Conservation (phyloP, 2,797 vertebrate species). For the Argya squamiceps region DNA sequence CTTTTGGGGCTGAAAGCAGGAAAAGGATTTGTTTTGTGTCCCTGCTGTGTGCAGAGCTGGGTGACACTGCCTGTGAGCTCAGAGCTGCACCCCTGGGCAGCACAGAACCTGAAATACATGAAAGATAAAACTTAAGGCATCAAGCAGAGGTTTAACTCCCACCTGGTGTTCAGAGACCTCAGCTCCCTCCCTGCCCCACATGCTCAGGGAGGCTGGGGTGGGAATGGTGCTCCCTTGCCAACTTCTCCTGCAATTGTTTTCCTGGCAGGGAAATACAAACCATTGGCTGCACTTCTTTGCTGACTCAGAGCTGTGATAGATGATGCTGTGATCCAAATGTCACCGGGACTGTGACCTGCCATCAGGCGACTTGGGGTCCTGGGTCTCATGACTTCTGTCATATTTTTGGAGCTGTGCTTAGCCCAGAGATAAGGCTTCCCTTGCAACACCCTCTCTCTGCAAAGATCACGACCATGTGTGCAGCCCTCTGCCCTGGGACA, state of each 20-base stretch:
- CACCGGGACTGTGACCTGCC: not conserved
- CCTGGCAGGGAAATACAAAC: not conserved
- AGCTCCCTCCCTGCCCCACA: not conserved
- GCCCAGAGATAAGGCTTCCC: not conserved
- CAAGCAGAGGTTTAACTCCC: rapidly evolving
- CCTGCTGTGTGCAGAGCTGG: not conserved
- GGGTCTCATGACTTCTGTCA: slow-evolving; percentile 35
- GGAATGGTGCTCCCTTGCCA: rapidly evolving
- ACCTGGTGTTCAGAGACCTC: rapidly evolving
- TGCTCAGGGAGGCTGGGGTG: not conserved
- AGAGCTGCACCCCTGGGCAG: not conserved
- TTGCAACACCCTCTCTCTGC: not conserved
- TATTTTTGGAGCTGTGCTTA: slow-evolving; percentile 35
- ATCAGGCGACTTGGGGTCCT: rapidly evolving
- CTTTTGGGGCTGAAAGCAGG: not conserved
- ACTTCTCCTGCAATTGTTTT: not conserved
- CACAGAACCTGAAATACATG: not conserved
- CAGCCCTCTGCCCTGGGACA: rapidly evolving
- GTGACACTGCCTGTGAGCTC: not conserved
- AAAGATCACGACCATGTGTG: not conserved
- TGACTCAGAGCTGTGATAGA: not conserved
- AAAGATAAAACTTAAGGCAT: not conserved
- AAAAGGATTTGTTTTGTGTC: not conserved
- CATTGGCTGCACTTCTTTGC: not conserved
- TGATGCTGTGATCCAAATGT: slow-evolving; percentile 33